Conservation (phyloP, 1,140 invertebrate genomes). For the Scylla paramamosain region DNA sequence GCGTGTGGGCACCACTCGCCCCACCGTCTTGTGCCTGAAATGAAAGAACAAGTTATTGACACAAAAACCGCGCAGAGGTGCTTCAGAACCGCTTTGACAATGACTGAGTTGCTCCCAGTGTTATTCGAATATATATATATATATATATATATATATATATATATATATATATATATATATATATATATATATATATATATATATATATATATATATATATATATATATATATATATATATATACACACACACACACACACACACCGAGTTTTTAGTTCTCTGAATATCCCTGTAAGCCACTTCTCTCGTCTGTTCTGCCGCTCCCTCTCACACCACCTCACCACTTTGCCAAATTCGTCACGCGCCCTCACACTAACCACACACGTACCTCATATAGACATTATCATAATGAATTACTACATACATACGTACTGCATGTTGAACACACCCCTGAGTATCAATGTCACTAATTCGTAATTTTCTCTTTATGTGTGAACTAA, state of each 20-base stretch:
- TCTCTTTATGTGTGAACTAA: too few species aligned
- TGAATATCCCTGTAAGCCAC: not conserved
- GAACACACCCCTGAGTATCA: too few species aligned
- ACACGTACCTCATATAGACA: too few species aligned
- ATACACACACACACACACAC: too few species aligned
- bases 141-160: constrained; percentile 31
- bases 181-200: not conserved
- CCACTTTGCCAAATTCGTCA: not conserved
- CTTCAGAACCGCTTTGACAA: not conserved
- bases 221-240: too few species aligned
- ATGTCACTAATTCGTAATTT: too few species aligned
- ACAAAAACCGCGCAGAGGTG: not conserved
- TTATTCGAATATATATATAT: not conserved
- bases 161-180: constrained; percentile 51
- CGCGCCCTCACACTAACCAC: too few species aligned
- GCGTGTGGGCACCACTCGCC: constrained; percentile 57
- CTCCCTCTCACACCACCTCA: not conserved
- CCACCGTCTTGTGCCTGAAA: constrained; percentile 69
- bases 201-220: too few species aligned
- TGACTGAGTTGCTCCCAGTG: not conserved
- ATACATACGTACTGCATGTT: too few species aligned
- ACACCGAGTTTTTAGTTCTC: too few species aligned
- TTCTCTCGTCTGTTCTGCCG: not conserved
- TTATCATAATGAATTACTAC: too few species aligned
- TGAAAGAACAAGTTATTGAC: not conserved